A percentile compares a stretch with the other conserved stretches of the same genome.
phyloP scores from a whole-genome alignment of 1,140 invertebrate genomes.

The Drosophila sucinea region DNA sequence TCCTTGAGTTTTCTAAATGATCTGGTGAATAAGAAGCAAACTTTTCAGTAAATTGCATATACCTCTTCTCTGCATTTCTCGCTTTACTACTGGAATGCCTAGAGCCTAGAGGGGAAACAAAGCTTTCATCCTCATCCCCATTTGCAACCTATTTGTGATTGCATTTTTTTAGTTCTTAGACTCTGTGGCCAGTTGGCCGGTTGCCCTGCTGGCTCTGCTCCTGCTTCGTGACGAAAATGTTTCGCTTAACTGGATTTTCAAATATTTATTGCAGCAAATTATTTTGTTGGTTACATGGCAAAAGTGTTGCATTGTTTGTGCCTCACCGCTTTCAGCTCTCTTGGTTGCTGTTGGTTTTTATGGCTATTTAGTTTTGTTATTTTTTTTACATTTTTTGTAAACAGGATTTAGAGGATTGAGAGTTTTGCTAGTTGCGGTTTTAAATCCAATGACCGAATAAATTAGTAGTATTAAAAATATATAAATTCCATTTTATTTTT shows the following conservation, averaged over 20 bases:
- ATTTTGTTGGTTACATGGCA: constrained; percentile 70
- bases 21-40: too few species aligned
- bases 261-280: constrained; percentile 82
- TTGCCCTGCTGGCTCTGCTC: background rate
- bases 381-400: constrained; percentile 29
- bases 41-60: too few species aligned
- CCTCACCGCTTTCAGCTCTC: constrained; percentile 26
- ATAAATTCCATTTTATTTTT: constrained; percentile 31
- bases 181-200: constrained; percentile 36
- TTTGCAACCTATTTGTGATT: background rate
- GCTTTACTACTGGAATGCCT: background rate
- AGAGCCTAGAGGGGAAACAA: too few species aligned
- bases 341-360: constrained; percentile 49
- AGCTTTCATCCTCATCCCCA: background rate
- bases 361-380: constrained; percentile 67
- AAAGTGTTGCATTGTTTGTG: constrained; percentile 38
- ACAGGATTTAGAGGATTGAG: constrained; percentile 49
- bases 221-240: constrained; percentile 78
- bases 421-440: constrained; percentile 34
- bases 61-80: too few species aligned
- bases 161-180: constrained; percentile 56
- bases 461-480: constrained; percentile 48
- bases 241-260: constrained; percentile 80
- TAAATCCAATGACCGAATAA: constrained; percentile 60
- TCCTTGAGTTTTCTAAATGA: too few species aligned